These are phyloP conservation scores for Lobophora halterata DNA, from an alignment of 2,888 invertebrate species.

Conservation along the genomic window DNA sequence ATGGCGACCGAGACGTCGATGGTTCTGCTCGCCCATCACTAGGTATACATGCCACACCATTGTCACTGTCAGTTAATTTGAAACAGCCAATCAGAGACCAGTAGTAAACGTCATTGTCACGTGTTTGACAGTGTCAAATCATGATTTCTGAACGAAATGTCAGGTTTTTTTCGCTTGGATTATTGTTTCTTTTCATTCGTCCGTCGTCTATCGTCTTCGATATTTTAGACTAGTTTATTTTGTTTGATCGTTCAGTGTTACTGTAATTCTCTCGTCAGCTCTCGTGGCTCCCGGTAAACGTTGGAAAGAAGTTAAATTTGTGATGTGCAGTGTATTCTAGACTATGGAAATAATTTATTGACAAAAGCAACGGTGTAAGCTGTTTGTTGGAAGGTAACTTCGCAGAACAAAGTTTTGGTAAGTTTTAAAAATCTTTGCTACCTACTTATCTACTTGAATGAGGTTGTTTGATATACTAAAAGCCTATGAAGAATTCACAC, in stretches of 20 bases:
- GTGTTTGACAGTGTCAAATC: constrained; percentile 42
- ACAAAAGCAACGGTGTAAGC: constrained; percentile 19
- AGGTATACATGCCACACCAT: no score
- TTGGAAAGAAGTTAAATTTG: constrained; percentile 42
- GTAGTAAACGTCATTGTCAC: constrained; percentile 42
- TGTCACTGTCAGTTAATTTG: constrained; percentile 4
- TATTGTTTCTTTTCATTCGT: constrained; percentile 15
- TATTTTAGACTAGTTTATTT: no score
- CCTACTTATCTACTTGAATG: constrained; percentile 36
- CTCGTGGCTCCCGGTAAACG: constrained; percentile 17
- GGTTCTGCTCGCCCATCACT: no score
- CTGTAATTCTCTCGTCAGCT: constrained; percentile 47
- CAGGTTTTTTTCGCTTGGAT: no score
- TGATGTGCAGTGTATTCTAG: constrained; percentile 64
- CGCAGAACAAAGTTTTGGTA: constrained; percentile 46
- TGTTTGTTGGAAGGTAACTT: constrained; percentile 45
- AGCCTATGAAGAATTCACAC: constrained; percentile 45
- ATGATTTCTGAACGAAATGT: constrained; percentile 43
- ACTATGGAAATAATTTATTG: constrained; percentile 67
- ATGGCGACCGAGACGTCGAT: no score
- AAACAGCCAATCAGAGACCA: constrained; percentile 34
- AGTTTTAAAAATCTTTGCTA: constrained; percentile 39
- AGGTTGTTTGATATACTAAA: constrained; percentile 51
- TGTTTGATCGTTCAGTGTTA: constrained; percentile 36
- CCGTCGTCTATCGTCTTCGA: constrained; percentile 1